A percentile compares a stretch with the other conserved stretches of the same genome.
These are phyloP conservation scores for Clarias fuscus DNA, from an alignment of 2,797 vertebrate genomes.

Conservation along the genomic window DNA sequence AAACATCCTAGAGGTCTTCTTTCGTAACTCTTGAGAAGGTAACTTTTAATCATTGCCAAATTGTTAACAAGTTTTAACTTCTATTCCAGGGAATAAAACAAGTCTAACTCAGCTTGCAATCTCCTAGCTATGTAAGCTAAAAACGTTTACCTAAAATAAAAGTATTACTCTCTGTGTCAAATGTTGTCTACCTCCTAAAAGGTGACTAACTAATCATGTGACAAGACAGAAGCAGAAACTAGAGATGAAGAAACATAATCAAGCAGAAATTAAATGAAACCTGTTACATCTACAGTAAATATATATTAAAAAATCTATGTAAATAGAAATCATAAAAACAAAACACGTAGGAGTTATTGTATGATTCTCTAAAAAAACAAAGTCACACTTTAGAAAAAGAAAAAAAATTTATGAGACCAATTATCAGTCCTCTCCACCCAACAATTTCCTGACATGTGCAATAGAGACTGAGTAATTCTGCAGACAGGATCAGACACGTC, in stretches of 20 bases:
- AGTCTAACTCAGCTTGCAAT: not conserved
- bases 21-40: not conserved
- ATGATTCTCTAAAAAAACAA: not conserved
- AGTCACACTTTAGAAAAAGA: no score
- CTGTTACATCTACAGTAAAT: not conserved
- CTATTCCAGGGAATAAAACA: not conserved
- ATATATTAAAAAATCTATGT: not conserved
- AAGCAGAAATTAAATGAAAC: not conserved
- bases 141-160: not conserved
- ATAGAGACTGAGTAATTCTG: constrained; percentile 15
- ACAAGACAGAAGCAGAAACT: not conserved
- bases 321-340: not conserved
- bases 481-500: constrained; percentile 16
- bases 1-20: not conserved
- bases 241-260: not conserved
- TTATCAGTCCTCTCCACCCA: constrained; percentile 22
- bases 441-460: constrained; percentile 38
- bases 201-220: not conserved
- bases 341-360: not conserved
- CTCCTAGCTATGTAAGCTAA: not conserved
- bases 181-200: not conserved
- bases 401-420: not conserved
- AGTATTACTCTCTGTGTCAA: not conserved
- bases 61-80: not conserved
- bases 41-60: not conserved